Evolutionary conservation across 2,797 vertebrate species (phyloP).

Genomic region (Sternarchorhynchus goeldii): DNA sequence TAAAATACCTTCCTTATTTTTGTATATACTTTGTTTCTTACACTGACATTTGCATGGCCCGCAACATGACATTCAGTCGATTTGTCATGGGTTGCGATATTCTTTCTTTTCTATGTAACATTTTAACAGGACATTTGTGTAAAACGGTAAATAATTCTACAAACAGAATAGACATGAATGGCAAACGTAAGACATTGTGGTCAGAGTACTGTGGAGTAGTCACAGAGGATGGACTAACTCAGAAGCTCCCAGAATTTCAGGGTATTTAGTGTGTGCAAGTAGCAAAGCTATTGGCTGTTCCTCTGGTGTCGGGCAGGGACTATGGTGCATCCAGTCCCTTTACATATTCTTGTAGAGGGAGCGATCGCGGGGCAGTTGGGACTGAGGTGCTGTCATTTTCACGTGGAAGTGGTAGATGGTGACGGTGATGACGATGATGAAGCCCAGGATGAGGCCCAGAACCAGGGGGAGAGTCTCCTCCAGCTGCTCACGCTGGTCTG

Average conservation of each 20-base stretch:
- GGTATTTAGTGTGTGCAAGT: constrained; percentile 17
- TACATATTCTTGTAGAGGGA: constrained; percentile 99
- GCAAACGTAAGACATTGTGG: background rate
- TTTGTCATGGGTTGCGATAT: constrained; percentile 23
- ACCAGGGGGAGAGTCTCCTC: constrained; percentile 93
- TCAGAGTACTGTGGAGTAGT: constrained; percentile 14
- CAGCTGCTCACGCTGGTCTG: constrained; percentile 91
- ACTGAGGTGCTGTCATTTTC: constrained; percentile 88
- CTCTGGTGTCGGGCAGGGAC: background rate
- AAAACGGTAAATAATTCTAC: constrained; percentile 13
- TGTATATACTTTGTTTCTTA: constrained; percentile 48
- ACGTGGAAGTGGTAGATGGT: constrained; percentile 93
- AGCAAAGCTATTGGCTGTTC: constrained; percentile 10
- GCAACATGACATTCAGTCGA: constrained; percentile 5
- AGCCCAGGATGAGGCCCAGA: constrained; percentile 87
- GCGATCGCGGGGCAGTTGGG: constrained; percentile 90
- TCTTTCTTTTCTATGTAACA: background rate
- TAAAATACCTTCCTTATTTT: constrained; percentile 67
- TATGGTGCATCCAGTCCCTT: constrained; percentile 53
- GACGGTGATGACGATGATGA: constrained; percentile 89
- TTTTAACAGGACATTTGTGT: constrained; percentile 8
- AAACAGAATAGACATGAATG: constrained; percentile 32
- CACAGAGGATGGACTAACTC: constrained; percentile 24
- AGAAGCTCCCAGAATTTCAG: background rate
- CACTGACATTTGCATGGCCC: constrained; percentile 33